A percentile compares a stretch with the other conserved stretches of the same genome.
These are phyloP conservation scores for Sebastes steindachneri DNA, from an alignment of 2,797 vertebrate genomes.

Conservation along the genomic window DNA sequence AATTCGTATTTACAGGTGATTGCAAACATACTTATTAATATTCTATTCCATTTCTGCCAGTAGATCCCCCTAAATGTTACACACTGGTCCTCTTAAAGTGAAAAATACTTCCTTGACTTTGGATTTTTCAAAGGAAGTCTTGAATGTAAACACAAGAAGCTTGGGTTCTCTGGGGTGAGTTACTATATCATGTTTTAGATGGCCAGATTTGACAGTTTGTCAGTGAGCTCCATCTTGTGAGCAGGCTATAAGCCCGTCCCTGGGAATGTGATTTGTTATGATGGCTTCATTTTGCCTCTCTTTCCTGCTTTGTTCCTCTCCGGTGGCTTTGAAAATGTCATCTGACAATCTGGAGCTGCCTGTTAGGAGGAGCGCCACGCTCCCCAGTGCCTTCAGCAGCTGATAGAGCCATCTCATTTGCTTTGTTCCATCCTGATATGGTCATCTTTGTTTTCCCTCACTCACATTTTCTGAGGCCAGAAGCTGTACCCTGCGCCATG, in stretches of 20 bases:
- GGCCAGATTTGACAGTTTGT: constrained; percentile 9
- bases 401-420: constrained; percentile 61
- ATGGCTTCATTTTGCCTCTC: constrained; percentile 20
- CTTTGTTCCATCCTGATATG: constrained; percentile 47
- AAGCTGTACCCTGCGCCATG: constrained; percentile 39
- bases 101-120: neutral
- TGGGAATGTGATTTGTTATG: constrained; percentile 38
- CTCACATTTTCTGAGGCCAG: constrained; percentile 36
- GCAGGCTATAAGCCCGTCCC: neutral
- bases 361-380: constrained; percentile 23
- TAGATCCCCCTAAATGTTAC: too few species aligned
- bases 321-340: constrained; percentile 65
- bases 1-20: too few species aligned
- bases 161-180: neutral
- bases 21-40: too few species aligned
- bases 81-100: neutral
- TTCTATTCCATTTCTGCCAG: too few species aligned
- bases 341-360: constrained; percentile 51
- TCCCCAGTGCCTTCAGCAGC: constrained; percentile 39
- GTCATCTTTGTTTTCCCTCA: constrained; percentile 56
- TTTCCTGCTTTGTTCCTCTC: constrained; percentile 30
- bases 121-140: neutral
- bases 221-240: neutral
- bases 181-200: neutral
- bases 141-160: neutral